Conservation (phyloP, 2,113 vertebrate genomes). For the Chinchilla lanigera region DNA sequence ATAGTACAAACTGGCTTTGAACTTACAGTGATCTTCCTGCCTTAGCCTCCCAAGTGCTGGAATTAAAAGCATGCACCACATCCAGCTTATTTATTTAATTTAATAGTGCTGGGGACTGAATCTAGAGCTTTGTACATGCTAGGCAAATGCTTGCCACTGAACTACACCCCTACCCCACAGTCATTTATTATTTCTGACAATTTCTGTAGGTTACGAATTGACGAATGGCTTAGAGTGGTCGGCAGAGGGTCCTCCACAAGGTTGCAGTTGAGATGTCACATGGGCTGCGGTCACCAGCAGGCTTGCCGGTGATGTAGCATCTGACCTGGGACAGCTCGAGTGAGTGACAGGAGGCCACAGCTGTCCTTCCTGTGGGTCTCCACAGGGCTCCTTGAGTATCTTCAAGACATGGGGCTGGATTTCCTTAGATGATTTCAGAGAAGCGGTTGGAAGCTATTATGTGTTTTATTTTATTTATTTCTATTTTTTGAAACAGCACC, state of each 20-base stretch:
- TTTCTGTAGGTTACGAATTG: conserved; percentile 1
- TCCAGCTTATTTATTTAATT: neutral
- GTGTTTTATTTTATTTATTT: neutral
- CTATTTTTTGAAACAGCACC: neutral
- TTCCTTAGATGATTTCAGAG: neutral
- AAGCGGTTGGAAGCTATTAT: neutral
- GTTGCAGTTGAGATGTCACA: neutral
- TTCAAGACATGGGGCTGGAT: neutral
- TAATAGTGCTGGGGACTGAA: neutral
- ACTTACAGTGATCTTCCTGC: neutral
- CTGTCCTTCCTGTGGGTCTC: neutral
- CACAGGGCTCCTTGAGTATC: neutral
- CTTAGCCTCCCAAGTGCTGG: neutral
- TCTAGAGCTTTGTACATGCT: neutral
- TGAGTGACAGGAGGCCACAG: neutral
- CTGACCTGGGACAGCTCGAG: neutral
- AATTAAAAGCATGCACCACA: neutral
- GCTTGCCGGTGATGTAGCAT: neutral
- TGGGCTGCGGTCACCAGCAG: neutral
- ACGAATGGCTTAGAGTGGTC: neutral
- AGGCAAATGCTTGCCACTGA: neutral
- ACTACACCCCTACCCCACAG: neutral
- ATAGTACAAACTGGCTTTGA: neutral
- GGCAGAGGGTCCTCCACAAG: neutral
- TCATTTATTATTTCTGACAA: neutral